Percentiles rank a stretch among this genome's conserved stretches.
These are phyloP conservation scores for Hydrocynus forskahlii DNA, from an alignment of 2,797 vertebrate genomes.

Conservation along the genomic window DNA sequence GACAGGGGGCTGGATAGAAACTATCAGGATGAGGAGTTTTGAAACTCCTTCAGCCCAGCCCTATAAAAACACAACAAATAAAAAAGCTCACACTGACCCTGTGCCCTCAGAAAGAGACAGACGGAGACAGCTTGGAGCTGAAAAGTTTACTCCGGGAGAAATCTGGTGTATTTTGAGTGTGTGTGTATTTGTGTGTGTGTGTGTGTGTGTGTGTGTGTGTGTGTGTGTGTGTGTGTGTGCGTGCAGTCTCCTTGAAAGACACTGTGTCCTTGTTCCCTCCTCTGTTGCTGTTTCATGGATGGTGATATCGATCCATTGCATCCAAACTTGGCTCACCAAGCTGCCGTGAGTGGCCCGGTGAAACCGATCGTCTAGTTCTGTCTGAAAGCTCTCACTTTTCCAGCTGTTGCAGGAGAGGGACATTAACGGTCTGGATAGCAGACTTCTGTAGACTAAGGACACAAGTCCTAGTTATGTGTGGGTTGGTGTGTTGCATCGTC, in stretches of 20 bases:
- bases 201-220: too few relatives aligned
- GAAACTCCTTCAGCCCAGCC: neutral
- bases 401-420: conserved; percentile 19
- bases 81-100: neutral
- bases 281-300: conserved; percentile 4
- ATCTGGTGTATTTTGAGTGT: neutral
- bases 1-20: neutral
- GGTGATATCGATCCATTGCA: conserved; percentile 41
- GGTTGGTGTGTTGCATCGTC: neutral
- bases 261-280: neutral
- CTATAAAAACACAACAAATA: neutral
- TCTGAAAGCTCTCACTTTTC: conserved; percentile 38
- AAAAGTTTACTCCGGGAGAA: neutral
- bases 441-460: too few relatives aligned
- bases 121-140: neutral
- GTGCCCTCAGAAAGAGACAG: conserved; percentile 1
- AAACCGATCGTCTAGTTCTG: conserved; percentile 26
- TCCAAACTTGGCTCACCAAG: conserved; percentile 9
- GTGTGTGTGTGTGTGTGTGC: conserved; percentile 21
- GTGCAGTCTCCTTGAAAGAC: conserved; percentile 14
- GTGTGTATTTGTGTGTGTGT: too few relatives aligned
- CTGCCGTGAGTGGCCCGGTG: conserved; percentile 14
- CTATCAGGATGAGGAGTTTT: neutral
- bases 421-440: too few relatives aligned
- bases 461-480: neutral